Percentiles rank a stretch among this genome's conserved stretches.
Evolutionary conservation across 2,888 invertebrate species (phyloP).

Genomic region (Orchesella flavescens): DNA sequence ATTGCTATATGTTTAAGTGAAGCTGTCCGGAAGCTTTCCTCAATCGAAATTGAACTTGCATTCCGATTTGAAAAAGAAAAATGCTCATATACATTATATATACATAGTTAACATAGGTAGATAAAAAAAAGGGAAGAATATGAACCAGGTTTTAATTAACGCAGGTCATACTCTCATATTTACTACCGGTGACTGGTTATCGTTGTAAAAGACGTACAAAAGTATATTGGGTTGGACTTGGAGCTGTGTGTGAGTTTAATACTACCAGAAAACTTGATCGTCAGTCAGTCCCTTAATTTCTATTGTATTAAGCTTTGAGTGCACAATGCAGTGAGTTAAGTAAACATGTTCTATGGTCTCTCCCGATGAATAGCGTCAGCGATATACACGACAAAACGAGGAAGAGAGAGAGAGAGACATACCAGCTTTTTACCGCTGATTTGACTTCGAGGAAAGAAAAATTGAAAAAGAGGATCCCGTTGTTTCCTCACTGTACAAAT

Average conservation of each 20-base stretch:
- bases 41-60: neutral
- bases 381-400: conserved; percentile 14
- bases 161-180: neutral
- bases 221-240: no score
- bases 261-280: conserved; percentile 6
- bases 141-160: conserved; percentile 53
- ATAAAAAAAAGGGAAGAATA: conserved; percentile 35
- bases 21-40: conserved; percentile 33
- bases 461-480: conserved; percentile 36
- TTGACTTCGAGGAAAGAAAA: conserved; percentile 25
- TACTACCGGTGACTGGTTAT: no score
- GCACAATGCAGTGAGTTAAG: neutral
- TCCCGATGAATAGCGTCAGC: conserved; percentile 11
- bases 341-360: conserved; percentile 28
- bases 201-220: no score
- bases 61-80: conserved; percentile 2
- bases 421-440: conserved; percentile 31
- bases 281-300: neutral
- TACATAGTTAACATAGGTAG: neutral
- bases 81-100: neutral
- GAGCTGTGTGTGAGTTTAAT: neutral
- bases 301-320: neutral
- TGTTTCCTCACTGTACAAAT: conserved; percentile 8
- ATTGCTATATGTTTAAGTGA: no score
- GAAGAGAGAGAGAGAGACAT: conserved; percentile 18